Conservation (phyloP, 2,888 invertebrate species). For the Papilio protenor region DNA sequence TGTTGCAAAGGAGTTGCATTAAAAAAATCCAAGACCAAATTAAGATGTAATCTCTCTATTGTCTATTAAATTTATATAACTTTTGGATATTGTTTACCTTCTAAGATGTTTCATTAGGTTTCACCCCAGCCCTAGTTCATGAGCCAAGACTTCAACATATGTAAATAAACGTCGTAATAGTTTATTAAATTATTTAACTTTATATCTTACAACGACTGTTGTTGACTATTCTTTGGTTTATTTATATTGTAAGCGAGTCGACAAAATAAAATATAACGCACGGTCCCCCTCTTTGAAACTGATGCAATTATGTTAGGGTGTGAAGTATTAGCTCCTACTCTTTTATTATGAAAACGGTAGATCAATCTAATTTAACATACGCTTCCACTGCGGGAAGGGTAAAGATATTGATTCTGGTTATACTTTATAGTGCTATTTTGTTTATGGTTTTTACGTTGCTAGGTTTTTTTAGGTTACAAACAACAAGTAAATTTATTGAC, state of each 20-base stretch:
- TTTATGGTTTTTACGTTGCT: slow-evolving; percentile 10
- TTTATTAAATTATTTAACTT: background rate
- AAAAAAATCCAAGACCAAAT: background rate
- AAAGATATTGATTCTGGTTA: background rate
- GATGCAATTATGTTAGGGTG: slow-evolving; percentile 31
- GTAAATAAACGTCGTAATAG: too few species aligned
- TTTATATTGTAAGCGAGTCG: background rate
- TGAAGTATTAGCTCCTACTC: slow-evolving; percentile 27
- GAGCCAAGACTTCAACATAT: too few species aligned
- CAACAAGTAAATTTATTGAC: background rate
- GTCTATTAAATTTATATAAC: background rate
- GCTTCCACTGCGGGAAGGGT: background rate
- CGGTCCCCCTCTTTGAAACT: slow-evolving; percentile 8
- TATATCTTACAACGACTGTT: background rate
- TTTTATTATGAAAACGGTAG: slow-evolving; percentile 16
- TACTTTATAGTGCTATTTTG: background rate
- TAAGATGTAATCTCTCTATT: background rate
- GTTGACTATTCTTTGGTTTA: background rate
- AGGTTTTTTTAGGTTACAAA: background rate
- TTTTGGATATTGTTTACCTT: background rate
- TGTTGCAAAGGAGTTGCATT: too few species aligned
- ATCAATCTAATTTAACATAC: slow-evolving; percentile 22
- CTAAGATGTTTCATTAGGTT: background rate
- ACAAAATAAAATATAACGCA: slow-evolving; percentile 9
- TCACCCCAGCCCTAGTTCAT: too few species aligned